Evolutionary conservation across 2,797 vertebrate genomes (phyloP).

Genomic region (Pseudocheirus occidentalis): DNA sequence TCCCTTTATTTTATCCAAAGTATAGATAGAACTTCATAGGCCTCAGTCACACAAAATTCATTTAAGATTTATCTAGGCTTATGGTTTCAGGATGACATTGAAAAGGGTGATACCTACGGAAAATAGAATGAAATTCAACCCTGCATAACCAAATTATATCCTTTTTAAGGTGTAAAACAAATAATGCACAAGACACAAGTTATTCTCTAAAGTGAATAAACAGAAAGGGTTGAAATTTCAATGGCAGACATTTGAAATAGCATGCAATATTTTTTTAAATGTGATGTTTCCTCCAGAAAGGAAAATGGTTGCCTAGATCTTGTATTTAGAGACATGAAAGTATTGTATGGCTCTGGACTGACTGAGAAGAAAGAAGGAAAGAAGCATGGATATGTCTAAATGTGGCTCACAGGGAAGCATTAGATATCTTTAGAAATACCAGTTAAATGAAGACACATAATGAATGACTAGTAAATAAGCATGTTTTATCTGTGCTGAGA

Average conservation of each 20-base stretch:
- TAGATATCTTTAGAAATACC: neutral
- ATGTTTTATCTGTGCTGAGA: neutral
- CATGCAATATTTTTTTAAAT: neutral
- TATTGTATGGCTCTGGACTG: neutral
- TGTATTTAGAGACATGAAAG: neutral
- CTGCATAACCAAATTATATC: slow-evolving; percentile 46
- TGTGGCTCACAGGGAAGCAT: neutral
- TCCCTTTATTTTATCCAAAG: neutral
- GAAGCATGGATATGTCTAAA: neutral
- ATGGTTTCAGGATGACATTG: slow-evolving; percentile 50
- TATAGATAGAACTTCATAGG: slow-evolving; percentile 20
- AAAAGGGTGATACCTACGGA: slow-evolving; percentile 65
- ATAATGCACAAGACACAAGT: slow-evolving; percentile 56
- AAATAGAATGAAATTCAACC: slow-evolving; percentile 42
- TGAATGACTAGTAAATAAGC: neutral
- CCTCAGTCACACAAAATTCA: neutral
- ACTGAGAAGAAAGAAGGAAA: neutral
- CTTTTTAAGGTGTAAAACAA: slow-evolving; percentile 61
- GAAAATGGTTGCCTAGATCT: neutral
- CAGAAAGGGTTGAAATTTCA: slow-evolving; percentile 59
- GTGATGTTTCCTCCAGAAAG: neutral
- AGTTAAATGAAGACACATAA: neutral
- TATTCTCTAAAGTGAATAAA: slow-evolving; percentile 63
- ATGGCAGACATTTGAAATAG: neutral
- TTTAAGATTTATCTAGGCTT: slow-evolving; percentile 32